These are phyloP conservation scores for Chrysoperla carnea DNA, from an alignment of 1,140 invertebrate species.

Conservation along the genomic window DNA sequence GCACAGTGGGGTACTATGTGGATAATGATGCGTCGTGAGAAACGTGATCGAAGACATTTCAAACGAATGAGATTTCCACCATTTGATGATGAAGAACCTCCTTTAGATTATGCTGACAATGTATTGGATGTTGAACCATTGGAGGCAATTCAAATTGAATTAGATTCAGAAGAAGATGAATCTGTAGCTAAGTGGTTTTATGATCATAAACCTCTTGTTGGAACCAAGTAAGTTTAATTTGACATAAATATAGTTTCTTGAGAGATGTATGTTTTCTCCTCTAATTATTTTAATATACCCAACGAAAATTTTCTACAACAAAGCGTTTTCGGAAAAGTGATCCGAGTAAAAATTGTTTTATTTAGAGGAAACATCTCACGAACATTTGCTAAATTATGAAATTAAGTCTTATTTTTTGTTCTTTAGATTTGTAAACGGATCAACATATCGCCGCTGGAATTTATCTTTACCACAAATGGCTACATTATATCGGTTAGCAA, in stretches of 20 bases:
- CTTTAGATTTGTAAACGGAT: conserved; percentile 85
- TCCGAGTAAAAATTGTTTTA: too few species aligned
- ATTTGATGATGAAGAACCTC: conserved; percentile 99
- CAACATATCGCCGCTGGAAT: conserved; percentile 94
- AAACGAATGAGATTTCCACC: conserved; percentile 99
- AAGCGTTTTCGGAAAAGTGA: too few species aligned
- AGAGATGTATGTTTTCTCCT: not conserved
- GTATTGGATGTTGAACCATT: conserved; percentile 97
- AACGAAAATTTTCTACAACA: not conserved
- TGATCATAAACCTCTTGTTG: conserved; percentile 91
- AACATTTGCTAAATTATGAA: too few species aligned
- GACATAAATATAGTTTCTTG: conserved; percentile 2
- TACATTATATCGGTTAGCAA: conserved; percentile 90
- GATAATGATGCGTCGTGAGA: conserved; percentile 99
- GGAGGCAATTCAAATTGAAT: conserved; percentile 97
- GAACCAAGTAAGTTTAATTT: conserved; percentile 52
- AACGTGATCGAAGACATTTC: conserved; percentile 95
- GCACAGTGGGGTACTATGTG: conserved; percentile 99
- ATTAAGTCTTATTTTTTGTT: conserved; percentile 1
- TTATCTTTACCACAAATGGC: conserved; percentile 92
- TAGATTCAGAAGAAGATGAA: conserved; percentile 91
- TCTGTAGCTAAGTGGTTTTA: conserved; percentile 93
- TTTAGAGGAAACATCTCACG: too few species aligned
- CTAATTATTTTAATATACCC: not conserved
- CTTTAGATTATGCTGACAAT: conserved; percentile 97